Evolutionary conservation across 2,113 vertebrate genomes (phyloP), one percentile per base, ranked within the genome.

Genomic region (Cyprinodon brontotheroides): DNA sequence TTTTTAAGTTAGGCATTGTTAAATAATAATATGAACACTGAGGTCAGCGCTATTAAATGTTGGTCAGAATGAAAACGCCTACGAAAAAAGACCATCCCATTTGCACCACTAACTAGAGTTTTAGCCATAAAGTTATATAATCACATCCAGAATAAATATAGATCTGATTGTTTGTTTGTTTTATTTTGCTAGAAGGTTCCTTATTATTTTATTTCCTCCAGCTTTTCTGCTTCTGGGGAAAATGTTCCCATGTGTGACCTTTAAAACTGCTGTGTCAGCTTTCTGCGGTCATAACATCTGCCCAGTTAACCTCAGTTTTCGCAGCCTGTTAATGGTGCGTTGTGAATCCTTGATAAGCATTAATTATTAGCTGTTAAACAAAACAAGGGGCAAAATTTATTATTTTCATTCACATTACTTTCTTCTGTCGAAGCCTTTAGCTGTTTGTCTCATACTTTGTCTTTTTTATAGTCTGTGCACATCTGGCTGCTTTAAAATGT

Each of bases 201-300:
- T 20, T 57, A 15, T 17, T 6, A 48, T 68, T 75, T 71, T 65
- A 36, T 4, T 10, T 40, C 48, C 38, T 11, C 11, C 61, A 9
- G 3, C 22, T n/a, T 4, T 41, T 37, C 36, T 29, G 22, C 57
- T 62, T 83, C 76, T 70, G 50, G 73, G 39, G 11, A 78, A 73
- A 20, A 73, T 53, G 72, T 70, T 40, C 2, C 67, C 0, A n/a
- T 74, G 61, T 5, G 7, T 72, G 67, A 80, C 85, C 80, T 88
- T 85, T 72, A 79, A 81, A 87, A 75, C 50, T 47, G 72, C 70
- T 69, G 63, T 37, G 74, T 88, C 74, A 80, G 84, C 74, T 38
- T 13, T 60, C 63, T 6, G 3, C 10, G n/a, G 62, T 20, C 15
- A 1, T 61, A 69, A 71, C 75, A 87, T 69, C 61, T 68, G 45